Evolutionary conservation across 2,888 invertebrate species (phyloP), one percentile per base, ranked within the genome.

Genomic region (Leptura quadrifasciata): DNA sequence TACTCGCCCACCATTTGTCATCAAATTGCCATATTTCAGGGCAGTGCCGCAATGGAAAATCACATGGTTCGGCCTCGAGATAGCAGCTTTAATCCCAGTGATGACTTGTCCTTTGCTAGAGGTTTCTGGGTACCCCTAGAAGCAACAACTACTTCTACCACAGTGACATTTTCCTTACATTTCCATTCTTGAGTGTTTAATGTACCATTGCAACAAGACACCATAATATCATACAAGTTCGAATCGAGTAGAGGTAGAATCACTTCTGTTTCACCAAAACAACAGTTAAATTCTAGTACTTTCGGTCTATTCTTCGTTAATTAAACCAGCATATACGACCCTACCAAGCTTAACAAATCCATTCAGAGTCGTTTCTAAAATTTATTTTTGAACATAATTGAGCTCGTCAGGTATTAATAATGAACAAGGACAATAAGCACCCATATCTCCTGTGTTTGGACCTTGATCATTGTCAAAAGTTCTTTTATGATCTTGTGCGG

Each of bases 391-490:
- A 0, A 96, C 93, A 77, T 91, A 90, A 2, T 93, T 90, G 27
- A 94, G 88, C 72, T 94, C 92, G 73, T 91, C 90, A 0, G 92
- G 88, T 0, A 91, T 92, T 82, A 97, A 92, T 79, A 97, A 90
- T 0, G 96, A 95, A 83, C 97, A 97, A 0, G 98, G 98, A 81
- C 96, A 96, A 87, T 98, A 97, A 2, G 98, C 98, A 0, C 99
- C 99, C 99, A 99, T 99, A 60, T 99, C 99, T 0, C 99, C 99
- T 0, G 99, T 99, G 89, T 98, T 99, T n/a, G 96, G 96, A 0
- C 99, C 99, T 20, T 91, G 89, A 90, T 99, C 98, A 0, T 94
- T 94, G 81, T 98, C 95, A 67, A 93, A 93, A 72, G 98, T 93
- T 52, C 98, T 92, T 89, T 99, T 99, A 90, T 99, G 98, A 90